Evolutionary conservation across 2,113 vertebrate genomes (phyloP), one percentile per base, ranked within the genome.

Genomic region (Tautogolabrus adspersus): DNA sequence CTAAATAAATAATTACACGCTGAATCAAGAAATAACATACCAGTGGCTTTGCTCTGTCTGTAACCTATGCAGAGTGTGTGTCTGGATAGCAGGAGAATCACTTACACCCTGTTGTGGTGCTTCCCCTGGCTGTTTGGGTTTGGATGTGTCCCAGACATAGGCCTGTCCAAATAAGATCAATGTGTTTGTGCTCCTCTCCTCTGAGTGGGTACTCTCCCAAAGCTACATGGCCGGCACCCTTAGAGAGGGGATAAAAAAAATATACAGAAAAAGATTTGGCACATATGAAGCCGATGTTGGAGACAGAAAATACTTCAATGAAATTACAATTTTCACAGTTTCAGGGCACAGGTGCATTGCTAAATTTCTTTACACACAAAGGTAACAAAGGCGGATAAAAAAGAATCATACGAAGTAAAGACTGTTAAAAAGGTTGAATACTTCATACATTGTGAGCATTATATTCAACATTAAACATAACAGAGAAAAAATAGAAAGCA

Each of bases 81-180:
- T 79, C 88, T 86, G 85, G 79, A 71, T 85, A 75, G 67, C 61
- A 34, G 67, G 72, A 81, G 87, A 84, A 89, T 90, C 75, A 87
- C 83, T 92, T 87, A 54, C 77, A 76, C 75, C 82, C 68, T 79
- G 80, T 87, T 89, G 82, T 86, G 88, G 88, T 83, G 73, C 75
- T 78, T 88, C 74, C 82, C 79, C 72, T 78, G 77, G 73, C 87
- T 86, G 82, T 88, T 88, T 86, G 78, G 83, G 86, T 89, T 91
- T 91, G 89, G 90, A 91, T 65, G 52, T 10, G 56, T 85, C 86
- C 90, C 90, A 90, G 83, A 81, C 76, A 82, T 90, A 87, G 87
- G 87, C 75, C 84, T 72, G 79, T 84, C 83, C 82, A 90, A 89
- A 90, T 89, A 75, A 85, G 81, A 89, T 87, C 88, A 90, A 82